Evolutionary conservation across 1,140 invertebrate genomes (phyloP).

Genomic region (Trypoxylus dichotomus): DNA sequence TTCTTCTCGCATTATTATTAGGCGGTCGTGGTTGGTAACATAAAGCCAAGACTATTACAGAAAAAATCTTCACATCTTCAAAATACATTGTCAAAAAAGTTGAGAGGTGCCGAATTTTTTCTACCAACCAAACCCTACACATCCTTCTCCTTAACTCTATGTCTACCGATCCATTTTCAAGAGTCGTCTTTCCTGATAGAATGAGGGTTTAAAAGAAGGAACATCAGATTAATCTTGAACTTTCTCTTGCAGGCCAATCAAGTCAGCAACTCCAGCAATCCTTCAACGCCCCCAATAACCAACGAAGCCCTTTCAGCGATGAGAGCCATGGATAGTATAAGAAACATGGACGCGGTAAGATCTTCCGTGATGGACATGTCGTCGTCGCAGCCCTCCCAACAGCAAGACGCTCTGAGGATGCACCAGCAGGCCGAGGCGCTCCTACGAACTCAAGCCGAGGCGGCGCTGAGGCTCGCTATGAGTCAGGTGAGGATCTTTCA

Average conservation of each 20-base stretch:
- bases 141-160: too few species aligned
- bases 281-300: conserved; percentile 51
- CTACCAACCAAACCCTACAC: too few species aligned
- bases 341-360: conserved; percentile 52
- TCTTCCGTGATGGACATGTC: conserved; percentile 51
- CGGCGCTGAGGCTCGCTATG: conserved; percentile 76
- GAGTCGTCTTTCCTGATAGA: too few species aligned
- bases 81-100: too few species aligned
- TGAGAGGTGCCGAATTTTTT: too few species aligned
- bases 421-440: conserved; percentile 66
- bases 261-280: conserved; percentile 51
- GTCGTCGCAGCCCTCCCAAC: conserved; percentile 39
- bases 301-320: conserved; percentile 53
- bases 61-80: too few species aligned
- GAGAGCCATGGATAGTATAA: conserved; percentile 54
- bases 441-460: conserved; percentile 68
- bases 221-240: background rate
- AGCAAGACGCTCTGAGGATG: conserved; percentile 55
- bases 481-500: conserved; percentile 51
- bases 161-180: too few species aligned
- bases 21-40: too few species aligned
- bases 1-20: too few species aligned
- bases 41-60: too few species aligned
- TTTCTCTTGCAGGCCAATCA: conserved; percentile 46
- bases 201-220: too few species aligned